A percentile compares a stretch with the other conserved stretches of the same genome.
Conservation (phyloP, 2,888 invertebrate genomes). For the Chrysolina americana region DNA sequence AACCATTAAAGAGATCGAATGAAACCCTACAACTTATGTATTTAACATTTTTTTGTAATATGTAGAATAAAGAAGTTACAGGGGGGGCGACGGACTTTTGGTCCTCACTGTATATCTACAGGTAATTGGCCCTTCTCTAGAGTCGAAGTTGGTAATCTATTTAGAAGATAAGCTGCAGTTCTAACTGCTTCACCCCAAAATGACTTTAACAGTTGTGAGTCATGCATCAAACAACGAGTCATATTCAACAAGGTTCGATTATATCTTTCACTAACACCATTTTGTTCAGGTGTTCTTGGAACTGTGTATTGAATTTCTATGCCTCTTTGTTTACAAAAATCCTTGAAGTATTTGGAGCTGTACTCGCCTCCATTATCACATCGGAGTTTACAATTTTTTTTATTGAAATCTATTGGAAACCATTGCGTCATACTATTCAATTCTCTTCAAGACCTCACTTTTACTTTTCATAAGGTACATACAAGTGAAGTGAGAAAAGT, state of each 20-base stretch:
- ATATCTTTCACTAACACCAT: not conserved
- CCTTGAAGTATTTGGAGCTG: not conserved
- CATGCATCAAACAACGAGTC: not conserved
- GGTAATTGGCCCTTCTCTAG: not conserved
- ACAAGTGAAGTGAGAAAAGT: conserved; percentile 7
- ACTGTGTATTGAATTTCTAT: conserved; percentile 1
- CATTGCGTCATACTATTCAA: not conserved
- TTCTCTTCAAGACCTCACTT: not conserved
- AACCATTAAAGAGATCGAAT: too few species aligned
- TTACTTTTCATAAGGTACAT: conserved; percentile 16
- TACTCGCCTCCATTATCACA: not conserved
- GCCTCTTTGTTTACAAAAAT: not conserved
- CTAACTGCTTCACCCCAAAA: not conserved
- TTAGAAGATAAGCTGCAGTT: not conserved
- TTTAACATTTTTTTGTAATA: too few species aligned
- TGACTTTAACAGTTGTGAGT: not conserved
- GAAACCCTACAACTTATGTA: too few species aligned
- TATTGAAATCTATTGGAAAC: not conserved
- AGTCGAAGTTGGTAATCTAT: not conserved
- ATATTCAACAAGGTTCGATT: not conserved
- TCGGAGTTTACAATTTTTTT: not conserved
- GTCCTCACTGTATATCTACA: not conserved
- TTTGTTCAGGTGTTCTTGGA: not conserved
- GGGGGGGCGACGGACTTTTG: too few species aligned
- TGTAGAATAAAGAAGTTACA: too few species aligned